Base-by-base conservation (phyloP, 2,113 vertebrate genomes). In the Ifrita kowaldi region DNA sequence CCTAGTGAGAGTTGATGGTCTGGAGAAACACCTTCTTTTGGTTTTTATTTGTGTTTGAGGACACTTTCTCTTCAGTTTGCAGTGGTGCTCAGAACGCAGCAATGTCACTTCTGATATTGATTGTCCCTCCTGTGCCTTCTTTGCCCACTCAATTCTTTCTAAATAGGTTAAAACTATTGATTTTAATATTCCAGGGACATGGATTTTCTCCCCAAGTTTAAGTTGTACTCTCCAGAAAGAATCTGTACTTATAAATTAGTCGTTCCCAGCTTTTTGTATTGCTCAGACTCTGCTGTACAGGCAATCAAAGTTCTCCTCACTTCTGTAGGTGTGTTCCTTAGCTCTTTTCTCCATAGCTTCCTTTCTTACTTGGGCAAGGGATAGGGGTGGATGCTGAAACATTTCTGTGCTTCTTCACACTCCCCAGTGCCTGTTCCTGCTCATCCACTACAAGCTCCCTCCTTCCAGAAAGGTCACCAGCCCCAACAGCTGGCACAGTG, bases 151-250 rank as follows among this genome's bases (percentile, higher is more conserved):
- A 53, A 9, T 94, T 89, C 57, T 71, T 95, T 76, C 77, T 92
- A 82, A 92, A 89, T 94, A 93, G 49, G 77, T 91, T 89, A 53
- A 89, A 91, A 63, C 56, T 87, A 96, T 93, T 87, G 94, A 95
- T 95, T 96, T 94, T 92, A 89, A 93, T 95, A 97, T 95, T 96
- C 93, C 93, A 87, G 52, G 65, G 69, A 91, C 86, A 84, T 87
- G 77, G 69, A 91, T 93, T 92, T 95, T 93, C 87, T 95, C 81
- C 76, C 77, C 70, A 87, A 82, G 57, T 95, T 89, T 91, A 89
- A 95, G 80, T 75, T 86, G 91, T 57, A 32, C 32, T 95, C 80
- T 94, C 73, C 64, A 90, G 69, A 80, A 78, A 79, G 84, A 79
- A 87, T 73, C 76, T 95, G 49, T 30, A 21, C 84, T 76, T 84